phyloP scores from a whole-genome alignment of 2,113 vertebrate species.

The Odontesthes bonariensis region DNA sequence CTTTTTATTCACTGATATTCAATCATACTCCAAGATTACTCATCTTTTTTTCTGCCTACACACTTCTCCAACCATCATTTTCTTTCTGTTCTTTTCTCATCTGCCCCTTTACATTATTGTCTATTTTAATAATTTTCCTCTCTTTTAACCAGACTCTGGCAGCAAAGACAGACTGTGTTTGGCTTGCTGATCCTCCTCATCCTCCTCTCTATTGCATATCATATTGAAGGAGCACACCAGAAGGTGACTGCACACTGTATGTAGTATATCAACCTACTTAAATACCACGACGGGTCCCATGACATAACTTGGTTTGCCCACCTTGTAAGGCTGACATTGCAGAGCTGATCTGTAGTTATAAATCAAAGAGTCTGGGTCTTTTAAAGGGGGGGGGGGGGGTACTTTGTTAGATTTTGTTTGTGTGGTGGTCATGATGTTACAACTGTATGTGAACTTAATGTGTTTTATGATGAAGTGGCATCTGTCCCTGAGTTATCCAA shows the following conservation, averaged over 20 bases:
- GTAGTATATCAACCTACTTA: background rate
- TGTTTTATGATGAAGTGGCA: background rate
- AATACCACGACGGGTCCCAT: background rate
- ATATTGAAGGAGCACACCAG: conserved; percentile 90
- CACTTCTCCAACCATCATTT: background rate
- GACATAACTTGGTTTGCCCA: background rate
- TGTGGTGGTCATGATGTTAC: background rate
- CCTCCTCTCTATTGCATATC: conserved; percentile 84
- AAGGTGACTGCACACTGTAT: conserved; percentile 80
- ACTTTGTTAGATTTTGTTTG: background rate
- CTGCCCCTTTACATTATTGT: background rate
- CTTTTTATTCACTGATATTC: conserved; percentile 16
- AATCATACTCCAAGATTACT: background rate
- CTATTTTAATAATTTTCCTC: conserved; percentile 8
- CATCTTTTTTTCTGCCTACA: conserved; percentile 9
- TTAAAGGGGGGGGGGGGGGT: background rate
- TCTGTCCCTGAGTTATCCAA: background rate
- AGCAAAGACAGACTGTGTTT: conserved; percentile 83
- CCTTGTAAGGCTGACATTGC: background rate
- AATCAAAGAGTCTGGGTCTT: background rate
- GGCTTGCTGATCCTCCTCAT: conserved; percentile 82
- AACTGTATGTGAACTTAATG: background rate
- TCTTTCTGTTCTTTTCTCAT: background rate
- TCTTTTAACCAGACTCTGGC: conserved; percentile 85
- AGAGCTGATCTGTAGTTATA: background rate